These are phyloP conservation scores for Conus betulinus DNA, from an alignment of 1,140 invertebrate genomes.

Conservation along the genomic window DNA sequence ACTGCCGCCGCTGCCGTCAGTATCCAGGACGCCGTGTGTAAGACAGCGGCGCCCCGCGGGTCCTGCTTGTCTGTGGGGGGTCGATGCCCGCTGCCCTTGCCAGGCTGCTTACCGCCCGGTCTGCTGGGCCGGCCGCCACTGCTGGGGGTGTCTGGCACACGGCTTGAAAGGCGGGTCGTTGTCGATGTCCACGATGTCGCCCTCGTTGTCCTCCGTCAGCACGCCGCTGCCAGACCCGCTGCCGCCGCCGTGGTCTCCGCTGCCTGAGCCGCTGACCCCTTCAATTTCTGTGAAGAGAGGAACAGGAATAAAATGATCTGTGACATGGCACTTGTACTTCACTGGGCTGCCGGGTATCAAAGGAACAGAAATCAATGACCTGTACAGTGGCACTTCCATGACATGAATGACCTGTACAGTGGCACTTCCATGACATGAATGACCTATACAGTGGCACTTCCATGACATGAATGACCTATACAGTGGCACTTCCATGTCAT, in stretches of 20 bases:
- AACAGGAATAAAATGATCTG: no score
- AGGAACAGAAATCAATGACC: no score
- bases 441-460: no score
- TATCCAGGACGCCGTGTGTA: conserved; percentile 3
- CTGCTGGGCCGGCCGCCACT: not conserved
- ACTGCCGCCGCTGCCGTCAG: not conserved
- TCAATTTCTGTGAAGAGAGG: conserved; percentile 43
- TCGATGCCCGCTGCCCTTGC: not conserved
- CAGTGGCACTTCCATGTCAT: no score
- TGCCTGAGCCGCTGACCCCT: conserved; percentile 50
- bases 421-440: no score
- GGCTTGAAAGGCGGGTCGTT: not conserved
- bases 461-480: no score
- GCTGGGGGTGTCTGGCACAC: not conserved
- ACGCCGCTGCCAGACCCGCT: conserved; percentile 43
- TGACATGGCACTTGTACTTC: no score
- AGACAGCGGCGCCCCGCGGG: not conserved
- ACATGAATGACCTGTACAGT: no score
- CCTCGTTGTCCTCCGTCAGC: conserved; percentile 17
- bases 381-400: no score
- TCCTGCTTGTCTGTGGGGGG: not conserved
- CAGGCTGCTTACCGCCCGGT: not conserved
- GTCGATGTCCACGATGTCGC: conserved; percentile 30
- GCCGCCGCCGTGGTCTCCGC: conserved; percentile 35
- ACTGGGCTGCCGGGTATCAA: no score